Conservation (phyloP, 2,888 invertebrate species). For the Hyalella azteca region DNA sequence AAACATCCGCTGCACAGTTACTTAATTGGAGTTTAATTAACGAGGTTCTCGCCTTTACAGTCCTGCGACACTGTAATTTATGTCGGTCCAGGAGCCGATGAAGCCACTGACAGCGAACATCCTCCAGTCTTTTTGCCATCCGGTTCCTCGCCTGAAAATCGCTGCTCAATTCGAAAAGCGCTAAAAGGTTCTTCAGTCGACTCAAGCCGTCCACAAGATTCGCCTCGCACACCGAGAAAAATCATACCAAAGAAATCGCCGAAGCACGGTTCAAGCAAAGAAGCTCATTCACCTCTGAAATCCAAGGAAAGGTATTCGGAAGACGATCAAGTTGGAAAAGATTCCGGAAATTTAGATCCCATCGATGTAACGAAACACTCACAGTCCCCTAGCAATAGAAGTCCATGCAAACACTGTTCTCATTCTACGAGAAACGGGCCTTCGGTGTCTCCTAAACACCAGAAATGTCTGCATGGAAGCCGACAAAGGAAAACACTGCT, state of each 20-base stretch:
- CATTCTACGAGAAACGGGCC: slow-evolving; percentile 48
- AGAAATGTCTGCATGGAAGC: slow-evolving; percentile 47
- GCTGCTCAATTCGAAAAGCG: slow-evolving; percentile 80
- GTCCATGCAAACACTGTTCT: slow-evolving; percentile 40
- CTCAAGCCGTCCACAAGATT: slow-evolving; percentile 43
- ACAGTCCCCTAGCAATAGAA: slow-evolving; percentile 24
- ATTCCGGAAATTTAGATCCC: background rate
- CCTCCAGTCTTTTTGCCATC: slow-evolving; percentile 92
- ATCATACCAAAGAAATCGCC: slow-evolving; percentile 59
- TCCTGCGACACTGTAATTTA: slow-evolving; percentile 98
- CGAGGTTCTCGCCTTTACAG: slow-evolving; percentile 65
- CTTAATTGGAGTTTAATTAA: too few relatives aligned
- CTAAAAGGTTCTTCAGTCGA: slow-evolving; percentile 74
- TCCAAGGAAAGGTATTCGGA: slow-evolving; percentile 46
- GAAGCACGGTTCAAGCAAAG: slow-evolving; percentile 52
- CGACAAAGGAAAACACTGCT: slow-evolving; percentile 45
- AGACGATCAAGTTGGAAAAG: slow-evolving; percentile 33
- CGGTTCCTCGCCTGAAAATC: slow-evolving; percentile 81
- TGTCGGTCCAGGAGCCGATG: slow-evolving; percentile 73
- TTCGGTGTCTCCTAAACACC: slow-evolving; percentile 52
- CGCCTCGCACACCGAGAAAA: slow-evolving; percentile 68
- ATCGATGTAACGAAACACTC: background rate
- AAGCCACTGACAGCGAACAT: slow-evolving; percentile 92
- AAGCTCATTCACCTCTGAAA: slow-evolving; percentile 59
- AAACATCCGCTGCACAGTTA: too few relatives aligned